Conservation (phyloP, 1,140 invertebrate species). For the Oreohelix idahoensis region DNA sequence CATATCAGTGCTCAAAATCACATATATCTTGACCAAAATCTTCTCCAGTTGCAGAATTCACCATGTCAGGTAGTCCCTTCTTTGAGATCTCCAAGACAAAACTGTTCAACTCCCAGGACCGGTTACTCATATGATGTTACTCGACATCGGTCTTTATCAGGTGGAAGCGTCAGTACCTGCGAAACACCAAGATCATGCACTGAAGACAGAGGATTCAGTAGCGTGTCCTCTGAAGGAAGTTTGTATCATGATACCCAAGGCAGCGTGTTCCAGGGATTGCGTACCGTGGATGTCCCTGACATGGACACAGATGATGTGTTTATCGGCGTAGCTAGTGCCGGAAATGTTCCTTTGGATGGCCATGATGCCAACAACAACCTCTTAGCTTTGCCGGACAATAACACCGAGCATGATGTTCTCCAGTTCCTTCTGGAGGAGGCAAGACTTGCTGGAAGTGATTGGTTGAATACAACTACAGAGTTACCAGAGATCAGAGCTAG, state of each 20-base stretch:
- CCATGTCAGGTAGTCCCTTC: slow-evolving; percentile 1
- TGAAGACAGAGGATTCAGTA: neutral
- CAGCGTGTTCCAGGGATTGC: neutral
- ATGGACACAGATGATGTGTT: slow-evolving; percentile 28
- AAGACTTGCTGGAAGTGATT: neutral
- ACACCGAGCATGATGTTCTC: neutral
- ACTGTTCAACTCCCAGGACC: neutral
- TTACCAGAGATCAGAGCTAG: neutral
- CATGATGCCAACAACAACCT: slow-evolving; percentile 22
- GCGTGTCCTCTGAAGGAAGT: slow-evolving; percentile 19
- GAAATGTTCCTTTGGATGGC: neutral
- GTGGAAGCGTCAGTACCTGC: neutral
- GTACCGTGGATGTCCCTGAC: slow-evolving; percentile 5
- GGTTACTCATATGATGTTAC: neutral
- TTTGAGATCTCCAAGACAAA: neutral
- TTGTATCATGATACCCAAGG: neutral
- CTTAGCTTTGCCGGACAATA: neutral
- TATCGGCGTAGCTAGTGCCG: neutral
- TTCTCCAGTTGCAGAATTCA: neutral
- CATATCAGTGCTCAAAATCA: neutral
- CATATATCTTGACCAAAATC: neutral
- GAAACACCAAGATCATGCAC: neutral
- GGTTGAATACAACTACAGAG: neutral
- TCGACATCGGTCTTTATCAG: neutral
- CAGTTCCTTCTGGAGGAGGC: neutral